Base-by-base conservation (phyloP, 1,140 invertebrate genomes). In the Orchestia grillus region DNA sequence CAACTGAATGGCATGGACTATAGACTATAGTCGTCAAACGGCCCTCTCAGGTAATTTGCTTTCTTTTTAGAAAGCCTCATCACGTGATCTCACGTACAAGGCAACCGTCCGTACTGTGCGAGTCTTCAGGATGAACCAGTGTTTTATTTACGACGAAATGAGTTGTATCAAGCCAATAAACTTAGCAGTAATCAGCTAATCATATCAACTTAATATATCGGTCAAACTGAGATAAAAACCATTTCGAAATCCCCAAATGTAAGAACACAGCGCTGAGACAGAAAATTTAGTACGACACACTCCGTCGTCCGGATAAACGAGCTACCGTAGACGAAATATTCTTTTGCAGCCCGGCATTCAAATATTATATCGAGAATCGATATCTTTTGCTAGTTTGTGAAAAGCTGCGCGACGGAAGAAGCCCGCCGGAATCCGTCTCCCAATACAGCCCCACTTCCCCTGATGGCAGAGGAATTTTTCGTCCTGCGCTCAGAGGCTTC, bases 291-390 rank as follows among this genome's bases (percentile, higher is more conserved):
- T 36, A 77, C 36, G 62, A 36, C 62, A 23, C 1, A 23, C 62
- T 15, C 62, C 3, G 62, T 77, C 62, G 36, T 77, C 62, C 3
- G n/a, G 28, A 3, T 77, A 77, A 77, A 77, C 62, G 62, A 77
- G 62, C 62, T 77, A 28, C 62, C 62, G 28, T 36, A 28, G 62
- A 77, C 15, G 36, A 77, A 77, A 77, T 77, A 77, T 77, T 77
- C 11, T 77, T 77, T 77, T 77, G 1, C 11, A 77, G 62, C 62
- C 36, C 28, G 11, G 28, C 62, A 28, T 77, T 77, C 62, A 77
- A 77, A 77, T 77, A 77, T 77, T 77, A 77, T 36, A 77, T 77
- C 62, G 62, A 77, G 62, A 77, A 77, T 77, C 62, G 62, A 77
- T 77, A 77, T 77, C 62, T 77, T 77, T 36, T 77, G 62, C 62